Evolutionary conservation across 2,797 vertebrate genomes (phyloP), one percentile per base, ranked within the genome.

Genomic region (Catostomus latipinnis): DNA sequence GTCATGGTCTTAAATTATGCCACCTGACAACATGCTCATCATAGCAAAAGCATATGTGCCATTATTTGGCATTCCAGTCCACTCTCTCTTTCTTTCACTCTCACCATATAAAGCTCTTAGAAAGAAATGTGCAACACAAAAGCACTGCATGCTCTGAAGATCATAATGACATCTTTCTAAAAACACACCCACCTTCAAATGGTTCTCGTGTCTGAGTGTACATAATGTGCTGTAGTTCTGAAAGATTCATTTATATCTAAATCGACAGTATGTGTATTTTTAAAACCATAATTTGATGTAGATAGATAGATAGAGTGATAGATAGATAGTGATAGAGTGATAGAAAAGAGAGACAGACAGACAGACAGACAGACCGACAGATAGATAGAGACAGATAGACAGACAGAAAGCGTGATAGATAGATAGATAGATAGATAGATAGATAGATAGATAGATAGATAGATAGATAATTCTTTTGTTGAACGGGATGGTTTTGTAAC

Each of bases 171-270:
- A 14, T 53, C 48, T n/a, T 34, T 74, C 58, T 7, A 34, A 10
- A 10, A 63, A 78, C 46, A 70, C 76, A 71, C 76, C 68, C 76
- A 53, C 69, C 43, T 18, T 45, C 63, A 71, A 78, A 78, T 78
- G 4, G 14, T 53, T 78, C 48, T 62, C 49, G 58, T 62, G n/a
- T 67, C 58, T 46, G 22, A 46, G n/a, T 34, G 34, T 34, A 34
- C 34, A 34, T 34, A 34, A 18, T 70, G 12, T 63, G 48, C 56
- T 62, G 11, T 12, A 61, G 57, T 52, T 46, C 13, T 12, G 43
- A 63, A 13, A 45, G 34, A 62, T 62, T 13, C 6, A 54, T 54
- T 12, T 11, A 8, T 52, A 10, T 11, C 11, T 9, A 8, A 9
- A 52, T 52, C 50, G 1, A 52, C 11, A 52, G 50, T 9, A 11